Percentiles rank a stretch among this genome's conserved stretches.
Evolutionary conservation across 2,888 invertebrate species (phyloP).

Genomic region (Pachymerium ferrugineum): DNA sequence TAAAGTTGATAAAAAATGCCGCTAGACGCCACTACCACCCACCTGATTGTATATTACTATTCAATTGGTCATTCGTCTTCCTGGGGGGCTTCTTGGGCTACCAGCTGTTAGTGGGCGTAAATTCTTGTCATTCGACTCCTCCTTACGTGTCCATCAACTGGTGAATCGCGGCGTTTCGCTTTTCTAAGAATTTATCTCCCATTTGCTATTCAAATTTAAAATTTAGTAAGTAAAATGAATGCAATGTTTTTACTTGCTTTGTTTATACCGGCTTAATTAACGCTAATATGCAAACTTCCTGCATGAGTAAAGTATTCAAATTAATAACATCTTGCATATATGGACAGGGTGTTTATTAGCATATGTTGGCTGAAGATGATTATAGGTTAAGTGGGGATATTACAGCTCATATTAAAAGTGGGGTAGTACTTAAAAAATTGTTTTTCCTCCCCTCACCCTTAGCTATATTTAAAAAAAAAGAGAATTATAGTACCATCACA

Average conservation of each 20-base stretch:
- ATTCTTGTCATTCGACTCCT: not conserved
- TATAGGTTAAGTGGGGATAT: not conserved
- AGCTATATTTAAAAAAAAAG: too few relatives aligned
- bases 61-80: not conserved
- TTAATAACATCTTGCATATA: constrained; percentile 3
- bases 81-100: constrained; percentile 15
- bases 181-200: too few relatives aligned
- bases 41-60: not conserved
- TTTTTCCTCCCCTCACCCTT: too few relatives aligned
- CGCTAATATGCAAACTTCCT: not conserved
- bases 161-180: constrained; percentile 1
- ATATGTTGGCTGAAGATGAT: not conserved
- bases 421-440: too few relatives aligned
- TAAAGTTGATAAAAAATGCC: not conserved
- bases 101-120: constrained; percentile 1
- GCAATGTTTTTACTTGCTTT: too few relatives aligned
- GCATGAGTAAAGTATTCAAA: not conserved
- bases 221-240: too few relatives aligned
- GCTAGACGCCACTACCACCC: not conserved
- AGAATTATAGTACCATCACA: too few relatives aligned
- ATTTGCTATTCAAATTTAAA: too few relatives aligned
- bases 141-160: constrained; percentile 7
- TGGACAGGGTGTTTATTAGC: not conserved
- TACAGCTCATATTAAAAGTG: not conserved
- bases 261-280: too few relatives aligned